Evolutionary conservation across 2,113 vertebrate genomes (phyloP), one percentile per base, ranked within the genome.

Genomic region (Ochotona princeps): DNA sequence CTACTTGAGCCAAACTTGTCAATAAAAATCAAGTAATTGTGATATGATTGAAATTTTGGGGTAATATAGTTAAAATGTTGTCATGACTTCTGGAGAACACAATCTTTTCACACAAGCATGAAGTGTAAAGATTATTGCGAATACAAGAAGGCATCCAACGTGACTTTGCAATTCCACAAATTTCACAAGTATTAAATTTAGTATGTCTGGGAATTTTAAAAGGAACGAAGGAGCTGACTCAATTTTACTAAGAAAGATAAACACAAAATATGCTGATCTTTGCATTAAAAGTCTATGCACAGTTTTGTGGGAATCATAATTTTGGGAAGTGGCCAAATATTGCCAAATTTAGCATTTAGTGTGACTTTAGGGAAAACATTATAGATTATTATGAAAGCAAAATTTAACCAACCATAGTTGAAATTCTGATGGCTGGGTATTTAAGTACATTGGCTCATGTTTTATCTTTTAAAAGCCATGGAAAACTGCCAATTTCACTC

Each of bases 391-490:
- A n/a, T 54, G n/a, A 49, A 95, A 35, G 47, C 38, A 85, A 92
- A 94, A 54, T 75, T 60, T 83, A 44, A 63, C 69, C 65, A 93
- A 82, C 63, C 30, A 13, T 26, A 67, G 35, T 65, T 94, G 76
- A 63, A 91, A 95, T 82, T 89, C 67, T 87, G 32, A 83, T 94
- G 81, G 60, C 60, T 90, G 75, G 32, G 82, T 96, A 95, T 86
- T 89, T 94, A 94, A 83, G 44, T 74, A 89, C 78, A 49, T 93
- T 94, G 83, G 70, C 35, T 94, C 18, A 66, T 92, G 18, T 83
- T 95, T 93, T 61, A 66, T 92, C 15, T 83, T 95, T 93, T 61
- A 93, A 97, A 93, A 94, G 63, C 32, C 85, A 83, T 76, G 82
- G 80, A 89, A 89, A 87, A 88, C 26, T 95, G 89, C 84, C 83